Evolutionary conservation across 2,113 vertebrate species (phyloP).

Genomic region (Galeopterus variegatus): DNA sequence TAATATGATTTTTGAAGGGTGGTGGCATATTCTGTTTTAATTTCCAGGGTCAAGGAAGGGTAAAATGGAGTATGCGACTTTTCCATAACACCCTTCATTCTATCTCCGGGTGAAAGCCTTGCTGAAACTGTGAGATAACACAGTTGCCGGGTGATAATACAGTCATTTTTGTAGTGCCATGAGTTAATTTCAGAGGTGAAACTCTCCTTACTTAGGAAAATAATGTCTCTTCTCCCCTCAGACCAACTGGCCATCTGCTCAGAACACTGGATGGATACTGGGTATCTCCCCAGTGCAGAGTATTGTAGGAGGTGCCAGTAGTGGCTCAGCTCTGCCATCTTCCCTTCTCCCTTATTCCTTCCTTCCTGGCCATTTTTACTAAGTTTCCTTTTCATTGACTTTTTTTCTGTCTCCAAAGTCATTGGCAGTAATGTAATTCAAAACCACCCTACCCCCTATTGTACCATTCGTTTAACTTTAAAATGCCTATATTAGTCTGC

Average conservation of each 20-base stretch:
- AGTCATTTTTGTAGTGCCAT: conserved; percentile 51
- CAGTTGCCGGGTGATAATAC: conserved; percentile 62
- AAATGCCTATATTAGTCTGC: neutral
- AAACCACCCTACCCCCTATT: neutral
- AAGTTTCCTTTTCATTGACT: neutral
- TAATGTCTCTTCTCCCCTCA: neutral
- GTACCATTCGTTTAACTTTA: conserved; percentile 45
- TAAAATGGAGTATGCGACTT: conserved; percentile 66
- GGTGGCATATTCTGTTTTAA: conserved; percentile 69
- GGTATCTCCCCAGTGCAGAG: neutral
- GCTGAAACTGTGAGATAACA: conserved; percentile 55
- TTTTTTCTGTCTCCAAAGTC: neutral
- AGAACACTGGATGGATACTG: neutral
- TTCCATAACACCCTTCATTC: conserved; percentile 57
- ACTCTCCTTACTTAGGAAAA: conserved; percentile 53
- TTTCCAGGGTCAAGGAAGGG: conserved; percentile 69
- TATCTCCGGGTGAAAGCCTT: conserved; percentile 64
- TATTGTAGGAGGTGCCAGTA: accelerated
- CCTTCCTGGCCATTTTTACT: neutral
- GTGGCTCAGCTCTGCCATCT: neutral
- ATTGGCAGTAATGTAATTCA: neutral
- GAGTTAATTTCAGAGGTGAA: conserved; percentile 70
- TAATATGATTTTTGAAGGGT: conserved; percentile 60
- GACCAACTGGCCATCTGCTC: neutral
- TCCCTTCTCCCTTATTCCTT: neutral